Evolutionary conservation across 2,113 vertebrate genomes (phyloP).

Genomic region (Hippocampus barbouri): DNA sequence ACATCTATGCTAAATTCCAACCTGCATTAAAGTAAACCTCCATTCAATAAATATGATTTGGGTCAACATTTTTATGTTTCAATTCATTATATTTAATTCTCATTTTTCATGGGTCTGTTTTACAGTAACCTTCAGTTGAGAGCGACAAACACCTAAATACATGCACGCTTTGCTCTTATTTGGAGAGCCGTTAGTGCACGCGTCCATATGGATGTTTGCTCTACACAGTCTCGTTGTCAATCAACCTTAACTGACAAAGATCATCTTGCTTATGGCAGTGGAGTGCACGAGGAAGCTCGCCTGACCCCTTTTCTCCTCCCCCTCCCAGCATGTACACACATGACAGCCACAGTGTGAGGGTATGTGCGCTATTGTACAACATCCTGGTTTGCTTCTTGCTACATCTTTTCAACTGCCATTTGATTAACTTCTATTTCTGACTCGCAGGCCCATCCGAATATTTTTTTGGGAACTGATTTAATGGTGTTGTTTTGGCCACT

Average conservation of each 20-base stretch:
- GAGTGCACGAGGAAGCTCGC: constrained; percentile 44
- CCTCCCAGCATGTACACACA: constrained; percentile 24
- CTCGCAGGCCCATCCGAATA: not conserved
- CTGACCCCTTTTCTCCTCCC: constrained; percentile 44
- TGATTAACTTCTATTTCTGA: constrained; percentile 5
- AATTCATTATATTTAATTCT: no score
- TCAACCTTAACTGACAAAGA: constrained; percentile 40
- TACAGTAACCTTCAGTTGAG: not conserved
- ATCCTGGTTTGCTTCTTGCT: constrained; percentile 10
- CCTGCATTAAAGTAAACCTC: not conserved
- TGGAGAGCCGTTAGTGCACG: constrained; percentile 13
- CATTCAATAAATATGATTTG: not conserved
- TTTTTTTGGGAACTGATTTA: not conserved
- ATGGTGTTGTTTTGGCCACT: no score
- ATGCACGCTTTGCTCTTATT: not conserved
- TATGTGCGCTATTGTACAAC: constrained; percentile 3
- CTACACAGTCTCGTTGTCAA: constrained; percentile 38
- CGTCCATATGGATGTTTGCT: constrained; percentile 39
- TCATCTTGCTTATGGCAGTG: constrained; percentile 43
- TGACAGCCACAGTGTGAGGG: constrained; percentile 29
- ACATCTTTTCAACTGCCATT: constrained; percentile 9
- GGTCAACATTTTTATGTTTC: no score
- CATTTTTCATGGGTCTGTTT: not conserved
- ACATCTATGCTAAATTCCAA: not conserved
- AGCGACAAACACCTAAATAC: not conserved